These are phyloP conservation scores for Hypomesus transpacificus DNA, from an alignment of 2,113 vertebrate species.

Conservation along the genomic window DNA sequence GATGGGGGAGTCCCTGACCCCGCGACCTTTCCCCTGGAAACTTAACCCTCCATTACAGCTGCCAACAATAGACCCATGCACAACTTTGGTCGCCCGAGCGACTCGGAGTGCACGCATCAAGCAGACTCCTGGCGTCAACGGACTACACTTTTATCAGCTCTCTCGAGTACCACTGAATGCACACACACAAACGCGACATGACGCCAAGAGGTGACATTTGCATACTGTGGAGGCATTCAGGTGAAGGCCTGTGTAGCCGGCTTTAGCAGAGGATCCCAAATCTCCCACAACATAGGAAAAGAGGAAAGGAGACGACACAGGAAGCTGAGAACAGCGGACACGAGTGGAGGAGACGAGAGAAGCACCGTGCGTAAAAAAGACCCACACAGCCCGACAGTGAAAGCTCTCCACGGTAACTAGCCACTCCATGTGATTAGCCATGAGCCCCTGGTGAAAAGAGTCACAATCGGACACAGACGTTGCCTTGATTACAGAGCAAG, in stretches of 20 bases:
- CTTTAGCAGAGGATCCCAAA: too few species aligned
- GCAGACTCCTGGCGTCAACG: too few species aligned
- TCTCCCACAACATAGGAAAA: too few species aligned
- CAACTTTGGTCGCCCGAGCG: constrained; percentile 28
- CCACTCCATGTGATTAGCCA: constrained; percentile 62
- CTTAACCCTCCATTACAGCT: constrained; percentile 51
- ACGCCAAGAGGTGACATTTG: too few species aligned
- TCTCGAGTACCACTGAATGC: too few species aligned
- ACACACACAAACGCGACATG: too few species aligned
- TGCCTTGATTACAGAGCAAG: constrained; percentile 66
- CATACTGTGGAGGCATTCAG: too few species aligned
- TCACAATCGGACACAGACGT: constrained; percentile 47
- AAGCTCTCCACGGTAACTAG: constrained; percentile 7
- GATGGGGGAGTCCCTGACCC: constrained; percentile 60
- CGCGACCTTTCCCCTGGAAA: constrained; percentile 63
- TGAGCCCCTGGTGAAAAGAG: constrained; percentile 62
- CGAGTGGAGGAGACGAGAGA: background rate
- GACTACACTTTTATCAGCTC: too few species aligned
- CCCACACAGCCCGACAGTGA: constrained; percentile 14
- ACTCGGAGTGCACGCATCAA: background rate
- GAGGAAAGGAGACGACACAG: background rate
- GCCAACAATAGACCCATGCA: constrained; percentile 51
- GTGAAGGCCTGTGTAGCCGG: too few species aligned
- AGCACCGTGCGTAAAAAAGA: background rate
- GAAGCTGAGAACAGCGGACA: background rate